Evolutionary conservation across 2,888 invertebrate genomes (phyloP).

Genomic region (Phortica magna): DNA sequence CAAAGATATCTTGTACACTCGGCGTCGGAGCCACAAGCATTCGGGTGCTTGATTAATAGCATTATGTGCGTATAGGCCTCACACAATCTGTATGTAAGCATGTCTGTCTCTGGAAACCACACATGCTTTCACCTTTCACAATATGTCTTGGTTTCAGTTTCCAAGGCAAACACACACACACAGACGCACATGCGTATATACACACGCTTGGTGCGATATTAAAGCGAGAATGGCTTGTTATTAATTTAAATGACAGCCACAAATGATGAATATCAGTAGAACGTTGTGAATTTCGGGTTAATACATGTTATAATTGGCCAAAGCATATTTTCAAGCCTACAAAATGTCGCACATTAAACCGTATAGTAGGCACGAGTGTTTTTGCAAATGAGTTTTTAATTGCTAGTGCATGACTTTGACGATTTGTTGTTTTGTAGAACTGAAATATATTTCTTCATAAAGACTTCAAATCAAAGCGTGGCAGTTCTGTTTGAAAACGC

Average conservation of each 20-base stretch:
- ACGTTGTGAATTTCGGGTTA: background rate
- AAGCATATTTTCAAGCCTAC: background rate
- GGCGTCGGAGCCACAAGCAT: background rate
- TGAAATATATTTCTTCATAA: no score
- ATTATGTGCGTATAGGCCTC: background rate
- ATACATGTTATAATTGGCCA: background rate
- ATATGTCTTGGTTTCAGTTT: background rate
- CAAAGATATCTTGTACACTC: background rate
- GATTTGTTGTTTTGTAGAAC: no score
- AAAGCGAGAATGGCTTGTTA: background rate
- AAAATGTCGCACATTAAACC: background rate
- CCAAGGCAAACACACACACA: background rate
- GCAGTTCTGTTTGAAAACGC: no score
- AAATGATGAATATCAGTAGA: background rate
- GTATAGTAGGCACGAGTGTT: background rate
- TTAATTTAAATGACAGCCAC: background rate
- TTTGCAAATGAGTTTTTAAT: background rate
- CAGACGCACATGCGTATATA: background rate
- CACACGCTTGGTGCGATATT: no score
- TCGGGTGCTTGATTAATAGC: slow-evolving; percentile 16
- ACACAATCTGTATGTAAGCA: background rate
- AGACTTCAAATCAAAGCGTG: no score
- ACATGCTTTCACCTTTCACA: background rate
- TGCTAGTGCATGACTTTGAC: background rate
- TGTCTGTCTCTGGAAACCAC: background rate